These are phyloP conservation scores for Eulemur rufifrons DNA, from an alignment of 2,113 vertebrate genomes.

Conservation along the genomic window DNA sequence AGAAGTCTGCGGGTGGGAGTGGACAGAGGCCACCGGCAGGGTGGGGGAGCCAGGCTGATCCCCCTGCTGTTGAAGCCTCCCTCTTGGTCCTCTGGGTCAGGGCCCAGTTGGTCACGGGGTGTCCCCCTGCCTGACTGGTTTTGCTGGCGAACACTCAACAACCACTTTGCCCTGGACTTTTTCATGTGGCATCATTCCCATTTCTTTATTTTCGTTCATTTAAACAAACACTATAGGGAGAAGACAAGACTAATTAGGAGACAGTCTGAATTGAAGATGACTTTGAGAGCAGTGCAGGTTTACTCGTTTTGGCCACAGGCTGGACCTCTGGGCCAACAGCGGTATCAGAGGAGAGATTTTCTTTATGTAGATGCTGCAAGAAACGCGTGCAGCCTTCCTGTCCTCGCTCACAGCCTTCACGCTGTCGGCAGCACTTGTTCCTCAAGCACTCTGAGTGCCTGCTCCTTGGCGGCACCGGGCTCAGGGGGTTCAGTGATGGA, in stretches of 20 bases:
- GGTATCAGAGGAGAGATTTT: not conserved
- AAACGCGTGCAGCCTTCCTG: not conserved
- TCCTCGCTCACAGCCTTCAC: too few relatives aligned
- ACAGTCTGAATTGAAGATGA: not conserved
- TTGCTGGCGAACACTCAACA: not conserved
- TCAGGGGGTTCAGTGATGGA: not conserved
- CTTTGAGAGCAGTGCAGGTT: not conserved
- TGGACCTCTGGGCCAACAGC: not conserved
- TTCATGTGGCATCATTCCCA: not conserved
- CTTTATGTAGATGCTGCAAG: not conserved
- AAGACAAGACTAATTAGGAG: not conserved
- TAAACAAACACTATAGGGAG: not conserved
- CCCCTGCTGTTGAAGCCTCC: not conserved
- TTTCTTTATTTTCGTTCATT: not conserved
- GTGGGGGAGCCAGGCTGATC: not conserved
- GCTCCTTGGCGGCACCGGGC: not conserved
- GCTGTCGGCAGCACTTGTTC: not conserved
- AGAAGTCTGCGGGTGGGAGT: not conserved
- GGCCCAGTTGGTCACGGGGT: not conserved
- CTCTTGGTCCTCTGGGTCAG: not conserved
- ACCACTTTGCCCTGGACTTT: not conserved
- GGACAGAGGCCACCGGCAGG: not conserved
- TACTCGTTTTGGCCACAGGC: not conserved
- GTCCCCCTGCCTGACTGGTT: not conserved
- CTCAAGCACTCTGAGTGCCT: not conserved